Percentiles rank a stretch among this genome's conserved stretches.
phyloP scores from a whole-genome alignment of 2,113 vertebrate genomes.

The Alethe diademata region DNA sequence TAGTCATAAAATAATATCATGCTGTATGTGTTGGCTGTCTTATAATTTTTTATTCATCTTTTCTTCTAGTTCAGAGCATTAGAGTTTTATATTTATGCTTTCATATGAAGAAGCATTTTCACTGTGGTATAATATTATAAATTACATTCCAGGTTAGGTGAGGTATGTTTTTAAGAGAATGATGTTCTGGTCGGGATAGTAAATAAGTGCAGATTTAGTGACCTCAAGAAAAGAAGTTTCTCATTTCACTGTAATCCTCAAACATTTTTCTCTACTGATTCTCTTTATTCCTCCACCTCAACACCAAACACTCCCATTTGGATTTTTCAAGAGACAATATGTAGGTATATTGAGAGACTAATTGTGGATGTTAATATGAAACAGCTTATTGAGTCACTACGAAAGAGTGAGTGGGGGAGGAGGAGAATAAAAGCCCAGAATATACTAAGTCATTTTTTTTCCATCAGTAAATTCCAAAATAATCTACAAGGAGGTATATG shows the following conservation, averaged over 20 bases:
- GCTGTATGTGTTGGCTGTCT: background rate
- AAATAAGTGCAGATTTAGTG: background rate
- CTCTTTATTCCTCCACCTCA: accelerated
- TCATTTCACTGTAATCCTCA: background rate
- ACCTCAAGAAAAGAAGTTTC: background rate
- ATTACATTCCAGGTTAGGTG: background rate
- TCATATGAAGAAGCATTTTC: background rate
- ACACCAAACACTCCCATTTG: background rate
- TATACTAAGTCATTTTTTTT: background rate
- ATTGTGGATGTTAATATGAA: background rate
- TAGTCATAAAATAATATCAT: background rate
- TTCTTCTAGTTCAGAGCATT: background rate
- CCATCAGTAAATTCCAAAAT: background rate
- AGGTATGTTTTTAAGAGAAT: background rate
- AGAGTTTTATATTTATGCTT: background rate
- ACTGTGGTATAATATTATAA: background rate
- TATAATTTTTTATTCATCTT: background rate
- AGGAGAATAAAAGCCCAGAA: background rate
- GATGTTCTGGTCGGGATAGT: background rate
- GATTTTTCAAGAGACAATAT: background rate
- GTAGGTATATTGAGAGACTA: background rate
- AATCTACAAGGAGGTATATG: background rate
- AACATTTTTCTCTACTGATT: accelerated
- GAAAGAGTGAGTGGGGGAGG: accelerated
- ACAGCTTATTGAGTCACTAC: background rate